A percentile compares a stretch with the other conserved stretches of the same genome.
Evolutionary conservation across 2,888 invertebrate species (phyloP).

Genomic region (Amblyjoppa proteus): DNA sequence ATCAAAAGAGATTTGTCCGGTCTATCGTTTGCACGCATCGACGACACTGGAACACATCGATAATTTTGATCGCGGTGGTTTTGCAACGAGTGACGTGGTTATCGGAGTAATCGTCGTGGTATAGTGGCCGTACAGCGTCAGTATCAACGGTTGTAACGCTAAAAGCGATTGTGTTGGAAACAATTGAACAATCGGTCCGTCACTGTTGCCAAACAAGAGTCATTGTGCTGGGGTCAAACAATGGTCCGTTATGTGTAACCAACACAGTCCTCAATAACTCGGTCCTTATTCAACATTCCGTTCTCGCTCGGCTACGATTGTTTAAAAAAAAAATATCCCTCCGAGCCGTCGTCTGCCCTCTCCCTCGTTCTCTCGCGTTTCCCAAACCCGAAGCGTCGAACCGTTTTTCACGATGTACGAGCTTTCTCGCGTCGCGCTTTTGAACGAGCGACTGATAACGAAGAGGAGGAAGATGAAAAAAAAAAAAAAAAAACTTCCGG

Average conservation of each 20-base stretch:
- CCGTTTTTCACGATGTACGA: neutral
- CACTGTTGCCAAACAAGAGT: conserved; percentile 79
- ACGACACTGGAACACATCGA: conserved; percentile 1
- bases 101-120: conserved; percentile 44
- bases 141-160: conserved; percentile 64
- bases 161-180: conserved; percentile 71
- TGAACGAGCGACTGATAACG: neutral
- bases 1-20: neutral
- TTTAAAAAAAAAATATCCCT: conserved; percentile 79
- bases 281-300: conserved; percentile 77
- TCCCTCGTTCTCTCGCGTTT: conserved; percentile 36
- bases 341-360: conserved; percentile 69
- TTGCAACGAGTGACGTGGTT: conserved; percentile 32
- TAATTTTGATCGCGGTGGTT: neutral
- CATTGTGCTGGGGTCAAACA: conserved; percentile 81
- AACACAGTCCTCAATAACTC: conserved; percentile 75
- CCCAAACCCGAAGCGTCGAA: neutral
- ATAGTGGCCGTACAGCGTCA: conserved; percentile 35
- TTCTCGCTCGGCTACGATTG: conserved; percentile 66
- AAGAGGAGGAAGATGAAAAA: neutral
- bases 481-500: conserved; percentile 41
- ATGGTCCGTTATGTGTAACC: conserved; percentile 78
- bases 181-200: conserved; percentile 77
- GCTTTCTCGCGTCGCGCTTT: neutral
- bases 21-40: neutral